phyloP scores from a whole-genome alignment of 1,140 invertebrate species.

The Tetranychus urticae region DNA sequence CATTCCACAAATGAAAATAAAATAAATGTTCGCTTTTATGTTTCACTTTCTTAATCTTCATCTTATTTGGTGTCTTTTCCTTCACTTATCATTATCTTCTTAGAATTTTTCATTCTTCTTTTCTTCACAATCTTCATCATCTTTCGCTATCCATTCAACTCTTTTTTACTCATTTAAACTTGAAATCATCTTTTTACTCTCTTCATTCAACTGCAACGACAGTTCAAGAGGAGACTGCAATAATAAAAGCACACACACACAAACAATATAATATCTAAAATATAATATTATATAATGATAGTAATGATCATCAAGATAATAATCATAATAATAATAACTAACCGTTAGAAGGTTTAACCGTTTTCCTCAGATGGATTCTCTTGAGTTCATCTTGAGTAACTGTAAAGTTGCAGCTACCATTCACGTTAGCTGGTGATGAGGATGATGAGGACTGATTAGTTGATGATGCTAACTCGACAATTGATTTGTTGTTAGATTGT shows the following conservation, averaged over 20 bases:
- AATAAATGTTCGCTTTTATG: too few relatives aligned
- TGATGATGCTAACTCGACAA: not conserved
- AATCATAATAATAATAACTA: not conserved
- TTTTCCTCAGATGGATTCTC: constrained; percentile 48
- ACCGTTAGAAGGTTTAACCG: constrained; percentile 21
- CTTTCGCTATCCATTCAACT: too few relatives aligned
- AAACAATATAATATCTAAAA: not conserved
- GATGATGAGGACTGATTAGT: constrained; percentile 9
- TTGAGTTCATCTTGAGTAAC: constrained; percentile 64
- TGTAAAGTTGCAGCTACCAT: constrained; percentile 28
- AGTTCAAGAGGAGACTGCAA: not conserved
- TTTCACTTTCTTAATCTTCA: too few relatives aligned
- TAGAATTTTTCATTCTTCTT: too few relatives aligned
- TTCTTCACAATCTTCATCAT: too few relatives aligned
- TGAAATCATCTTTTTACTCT: too few relatives aligned
- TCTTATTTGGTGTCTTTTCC: too few relatives aligned
- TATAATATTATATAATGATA: not conserved
- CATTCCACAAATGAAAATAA: too few relatives aligned
- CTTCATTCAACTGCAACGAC: too few relatives aligned
- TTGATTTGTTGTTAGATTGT: not conserved
- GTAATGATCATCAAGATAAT: not conserved
- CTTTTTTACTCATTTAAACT: too few relatives aligned
- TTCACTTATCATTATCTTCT: too few relatives aligned
- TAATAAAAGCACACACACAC: not conserved
- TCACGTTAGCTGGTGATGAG: constrained; percentile 6